Percentiles rank a stretch among this genome's conserved stretches.
Evolutionary conservation across 1,140 invertebrate genomes (phyloP).

Genomic region (Ptiloglossa arizonensis): DNA sequence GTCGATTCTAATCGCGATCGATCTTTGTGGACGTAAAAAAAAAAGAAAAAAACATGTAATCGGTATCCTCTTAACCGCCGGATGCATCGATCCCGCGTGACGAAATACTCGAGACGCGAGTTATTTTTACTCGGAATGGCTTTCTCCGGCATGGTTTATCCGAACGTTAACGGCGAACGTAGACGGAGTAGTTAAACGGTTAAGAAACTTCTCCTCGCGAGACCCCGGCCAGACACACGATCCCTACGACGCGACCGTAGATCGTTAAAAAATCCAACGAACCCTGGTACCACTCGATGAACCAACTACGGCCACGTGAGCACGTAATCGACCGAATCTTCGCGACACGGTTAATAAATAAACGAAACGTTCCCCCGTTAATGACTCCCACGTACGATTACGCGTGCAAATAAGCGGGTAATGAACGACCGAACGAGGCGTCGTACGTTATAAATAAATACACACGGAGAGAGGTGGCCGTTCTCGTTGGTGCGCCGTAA

Average conservation of each 20-base stretch:
- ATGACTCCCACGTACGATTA: slow-evolving; percentile 41
- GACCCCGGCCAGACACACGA: background rate
- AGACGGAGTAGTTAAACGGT: background rate
- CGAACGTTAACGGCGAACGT: background rate
- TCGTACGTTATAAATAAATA: slow-evolving; percentile 45
- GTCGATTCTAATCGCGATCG: too few species aligned
- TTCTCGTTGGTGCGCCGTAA: slow-evolving; percentile 35
- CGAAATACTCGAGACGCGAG: too few species aligned
- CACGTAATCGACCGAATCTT: background rate
- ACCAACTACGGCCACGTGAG: background rate
- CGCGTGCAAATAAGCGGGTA: slow-evolving; percentile 42
- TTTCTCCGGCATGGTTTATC: background rate
- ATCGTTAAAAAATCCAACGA: slow-evolving; percentile 23
- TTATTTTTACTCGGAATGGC: too few species aligned
- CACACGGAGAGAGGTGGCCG: background rate
- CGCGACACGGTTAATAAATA: slow-evolving; percentile 34
- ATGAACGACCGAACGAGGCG: slow-evolving; percentile 20
- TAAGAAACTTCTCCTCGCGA: background rate
- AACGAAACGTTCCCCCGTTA: slow-evolving; percentile 32
- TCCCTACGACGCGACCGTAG: too few species aligned
- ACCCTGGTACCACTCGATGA: too few species aligned
- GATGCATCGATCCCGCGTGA: too few species aligned
- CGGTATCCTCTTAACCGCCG: too few species aligned
- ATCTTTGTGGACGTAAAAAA: too few species aligned
- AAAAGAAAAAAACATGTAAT: too few species aligned